Conservation (phyloP, 1,140 invertebrate genomes). For the Eufriesea mexicana region DNA sequence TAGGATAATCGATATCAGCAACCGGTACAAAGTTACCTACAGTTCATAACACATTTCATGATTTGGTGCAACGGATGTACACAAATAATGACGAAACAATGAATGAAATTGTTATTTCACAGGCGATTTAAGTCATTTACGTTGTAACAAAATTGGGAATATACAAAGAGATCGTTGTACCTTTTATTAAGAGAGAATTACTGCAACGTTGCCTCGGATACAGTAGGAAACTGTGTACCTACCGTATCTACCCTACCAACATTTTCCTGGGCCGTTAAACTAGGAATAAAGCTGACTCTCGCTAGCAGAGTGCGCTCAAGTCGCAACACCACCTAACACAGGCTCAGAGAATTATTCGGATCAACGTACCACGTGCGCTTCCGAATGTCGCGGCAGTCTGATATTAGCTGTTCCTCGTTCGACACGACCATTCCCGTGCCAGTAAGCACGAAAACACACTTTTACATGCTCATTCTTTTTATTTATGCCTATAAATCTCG, state of each 20-base stretch:
- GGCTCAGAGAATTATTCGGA: constrained; percentile 33
- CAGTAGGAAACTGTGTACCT: neutral
- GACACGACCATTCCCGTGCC: too few species aligned
- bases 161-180: neutral
- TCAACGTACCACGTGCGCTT: constrained; percentile 54
- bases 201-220: neutral
- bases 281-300: neutral
- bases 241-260: constrained; percentile 48
- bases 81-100: neutral
- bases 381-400: constrained; percentile 22
- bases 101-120: neutral
- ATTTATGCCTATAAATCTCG: neutral
- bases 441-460: neutral
- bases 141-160: neutral
- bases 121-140: neutral
- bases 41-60: neutral
- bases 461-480: neutral
- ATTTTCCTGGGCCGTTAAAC: neutral
- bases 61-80: neutral
- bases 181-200: neutral
- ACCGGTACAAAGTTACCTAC: constrained; percentile 21
- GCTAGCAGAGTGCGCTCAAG: constrained; percentile 35
- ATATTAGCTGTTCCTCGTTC: neutral
- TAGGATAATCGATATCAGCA: neutral
- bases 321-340: neutral